A percentile compares a stretch with the other conserved stretches of the same genome.
Evolutionary conservation across 53 echinoderm and acorn worm species (phyloP).

Genomic region (Echinometra lucunter): DNA sequence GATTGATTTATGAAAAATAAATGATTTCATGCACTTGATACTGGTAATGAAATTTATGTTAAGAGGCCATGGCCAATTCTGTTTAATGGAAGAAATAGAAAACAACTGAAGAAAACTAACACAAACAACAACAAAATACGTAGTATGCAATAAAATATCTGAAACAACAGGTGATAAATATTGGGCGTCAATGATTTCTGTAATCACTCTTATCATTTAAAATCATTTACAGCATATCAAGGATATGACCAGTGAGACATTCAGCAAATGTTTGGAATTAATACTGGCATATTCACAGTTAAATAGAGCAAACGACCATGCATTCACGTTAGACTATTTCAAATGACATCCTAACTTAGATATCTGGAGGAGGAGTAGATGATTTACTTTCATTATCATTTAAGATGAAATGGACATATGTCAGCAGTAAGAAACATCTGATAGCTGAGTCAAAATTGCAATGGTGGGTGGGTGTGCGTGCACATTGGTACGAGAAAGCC

Average conservation of each 20-base stretch:
- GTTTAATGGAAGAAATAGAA: not conserved
- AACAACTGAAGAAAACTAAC: too few relatives aligned
- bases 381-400: constrained; percentile 33
- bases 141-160: too few relatives aligned
- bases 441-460: constrained; percentile 15
- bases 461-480: not conserved
- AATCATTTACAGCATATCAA: not conserved
- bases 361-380: not conserved
- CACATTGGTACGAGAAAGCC: not conserved
- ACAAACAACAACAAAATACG: not conserved
- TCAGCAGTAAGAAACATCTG: not conserved
- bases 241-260: not conserved
- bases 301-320: constrained; percentile 34
- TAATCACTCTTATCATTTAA: not conserved
- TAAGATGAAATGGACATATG: not conserved
- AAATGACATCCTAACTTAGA: not conserved
- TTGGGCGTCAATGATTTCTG: not conserved
- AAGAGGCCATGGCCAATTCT: not conserved
- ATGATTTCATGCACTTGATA: not conserved
- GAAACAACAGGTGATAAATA: not conserved
- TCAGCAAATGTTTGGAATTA: constrained; percentile 2
- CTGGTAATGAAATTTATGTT: not conserved
- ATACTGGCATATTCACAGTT: constrained; percentile 7
- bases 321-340: not conserved
- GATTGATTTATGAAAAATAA: not conserved